Evolutionary conservation across 2,888 invertebrate species (phyloP), one percentile per base, ranked within the genome.

Genomic region (Pyrrhosoma nymphula): DNA sequence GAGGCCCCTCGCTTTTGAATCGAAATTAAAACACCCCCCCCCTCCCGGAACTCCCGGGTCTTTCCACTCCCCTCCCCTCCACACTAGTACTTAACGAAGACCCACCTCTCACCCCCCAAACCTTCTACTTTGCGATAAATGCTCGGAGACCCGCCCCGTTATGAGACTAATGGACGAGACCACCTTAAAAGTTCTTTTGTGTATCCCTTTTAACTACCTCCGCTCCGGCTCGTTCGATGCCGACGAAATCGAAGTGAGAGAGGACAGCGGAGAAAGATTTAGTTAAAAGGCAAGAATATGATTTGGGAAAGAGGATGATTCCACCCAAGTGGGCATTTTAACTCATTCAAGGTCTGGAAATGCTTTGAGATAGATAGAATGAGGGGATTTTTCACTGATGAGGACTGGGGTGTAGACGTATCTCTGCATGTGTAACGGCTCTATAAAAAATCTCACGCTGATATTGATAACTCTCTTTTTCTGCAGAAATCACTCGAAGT

Each of bases 161-260:
- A 82, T 82, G 82, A 35, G 35, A 82, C 82, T 82, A 82, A 82
- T 82, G 82, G 82, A 82, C 12, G 82, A 8, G 82, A 18, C 26
- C 82, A 82, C 35, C 82, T 82, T 82, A 82, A 82, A 82, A 35
- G 82, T 82, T 35, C 82, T 35, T 82, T 82, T 82, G 82, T 82
- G 35, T 18, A 35, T 82, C 82, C 82, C 82, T 30, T 26, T 35
- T 82, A 82, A 82, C 82, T 82, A 82, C 82, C 82, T 35, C 35
- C 35, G 18, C 82, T 35, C 14, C 82, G 16, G 35, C 14, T 82
- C 82, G 82, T 18, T 82, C 35, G 35, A n/a, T 35, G 12, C 16
- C 16, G 16, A n/a, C 35, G 35, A 82, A 82, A 82, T 82, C 16
- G 35, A 82, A 35, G 82, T 6, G 82, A 30, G 82, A 30, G 60